A percentile compares a stretch with the other conserved stretches of the same genome.
Evolutionary conservation across 2,888 invertebrate genomes (phyloP).

Genomic region (Eurois occulta): DNA sequence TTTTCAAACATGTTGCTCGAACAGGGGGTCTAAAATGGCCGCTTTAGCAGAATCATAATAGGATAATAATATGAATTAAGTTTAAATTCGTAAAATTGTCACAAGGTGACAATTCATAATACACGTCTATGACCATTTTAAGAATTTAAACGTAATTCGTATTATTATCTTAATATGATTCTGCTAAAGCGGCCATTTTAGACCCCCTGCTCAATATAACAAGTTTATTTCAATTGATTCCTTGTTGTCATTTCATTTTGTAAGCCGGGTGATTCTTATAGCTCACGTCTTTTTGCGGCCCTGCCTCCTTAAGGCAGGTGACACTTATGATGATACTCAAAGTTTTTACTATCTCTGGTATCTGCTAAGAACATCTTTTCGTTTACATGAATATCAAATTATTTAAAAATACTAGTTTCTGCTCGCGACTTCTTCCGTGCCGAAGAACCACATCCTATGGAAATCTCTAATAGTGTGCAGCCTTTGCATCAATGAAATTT

Average conservation of each 20-base stretch:
- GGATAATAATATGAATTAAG: no score
- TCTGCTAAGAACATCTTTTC: constrained; percentile 24
- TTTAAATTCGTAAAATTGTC: no score
- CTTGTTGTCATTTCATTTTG: neutral
- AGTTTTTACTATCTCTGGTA: constrained; percentile 19
- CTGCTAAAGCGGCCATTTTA: no score
- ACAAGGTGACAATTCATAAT: no score
- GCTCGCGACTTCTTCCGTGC: neutral
- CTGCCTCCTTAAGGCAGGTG: constrained; percentile 32
- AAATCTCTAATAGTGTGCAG: neutral
- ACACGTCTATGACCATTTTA: no score
- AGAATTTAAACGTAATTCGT: no score
- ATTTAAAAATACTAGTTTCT: no score
- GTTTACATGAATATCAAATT: constrained; percentile 16
- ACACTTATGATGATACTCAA: neutral
- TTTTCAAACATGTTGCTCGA: neutral
- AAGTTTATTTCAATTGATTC: constrained; percentile 27
- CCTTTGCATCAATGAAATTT: neutral
- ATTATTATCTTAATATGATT: no score
- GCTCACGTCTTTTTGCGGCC: neutral
- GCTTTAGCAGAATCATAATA: no score
- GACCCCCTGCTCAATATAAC: no score
- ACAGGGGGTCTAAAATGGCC: no score
- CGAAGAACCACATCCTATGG: neutral
- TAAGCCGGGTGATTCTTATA: neutral